phyloP scores from a whole-genome alignment of 2,888 invertebrate species.

The Phorcus lineatus region DNA sequence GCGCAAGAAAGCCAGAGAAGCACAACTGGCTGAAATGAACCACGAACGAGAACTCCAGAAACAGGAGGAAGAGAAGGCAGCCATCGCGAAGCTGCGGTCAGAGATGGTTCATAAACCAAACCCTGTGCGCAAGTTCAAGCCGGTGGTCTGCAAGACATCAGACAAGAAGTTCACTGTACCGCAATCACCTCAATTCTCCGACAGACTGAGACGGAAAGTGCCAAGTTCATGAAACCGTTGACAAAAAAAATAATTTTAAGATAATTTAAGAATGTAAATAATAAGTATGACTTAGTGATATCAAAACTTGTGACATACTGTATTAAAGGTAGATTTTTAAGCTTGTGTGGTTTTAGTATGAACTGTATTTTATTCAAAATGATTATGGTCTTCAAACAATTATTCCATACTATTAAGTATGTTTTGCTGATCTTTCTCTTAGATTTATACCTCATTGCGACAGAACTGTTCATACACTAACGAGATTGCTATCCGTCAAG shows the following conservation, averaged over 20 bases:
- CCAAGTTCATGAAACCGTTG: constrained; percentile 16
- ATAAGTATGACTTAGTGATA: too few species aligned
- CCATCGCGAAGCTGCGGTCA: constrained; percentile 58
- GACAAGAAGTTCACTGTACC: constrained; percentile 80
- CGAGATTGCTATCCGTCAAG: too few species aligned
- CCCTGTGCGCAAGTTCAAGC: constrained; percentile 67
- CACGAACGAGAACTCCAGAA: constrained; percentile 49
- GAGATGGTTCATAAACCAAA: constrained; percentile 69
- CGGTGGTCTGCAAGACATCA: constrained; percentile 62
- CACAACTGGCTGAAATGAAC: constrained; percentile 79
- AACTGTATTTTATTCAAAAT: too few species aligned
- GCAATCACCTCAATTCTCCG: constrained; percentile 73
- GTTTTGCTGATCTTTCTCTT: too few species aligned
- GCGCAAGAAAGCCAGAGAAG: constrained; percentile 65
- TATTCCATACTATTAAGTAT: too few species aligned
- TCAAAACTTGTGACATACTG: too few species aligned
- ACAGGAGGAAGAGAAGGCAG: constrained; percentile 62
- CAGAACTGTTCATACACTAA: too few species aligned
- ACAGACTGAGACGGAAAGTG: constrained; percentile 35
- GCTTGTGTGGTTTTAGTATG: too few species aligned
- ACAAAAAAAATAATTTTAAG: not conserved
- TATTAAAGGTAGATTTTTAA: too few species aligned
- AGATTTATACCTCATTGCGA: too few species aligned
- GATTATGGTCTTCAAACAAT: too few species aligned
- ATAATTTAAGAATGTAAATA: not conserved